These are phyloP conservation scores for Pelecanus crispus DNA, from an alignment of 2,113 vertebrate genomes.

Conservation along the genomic window DNA sequence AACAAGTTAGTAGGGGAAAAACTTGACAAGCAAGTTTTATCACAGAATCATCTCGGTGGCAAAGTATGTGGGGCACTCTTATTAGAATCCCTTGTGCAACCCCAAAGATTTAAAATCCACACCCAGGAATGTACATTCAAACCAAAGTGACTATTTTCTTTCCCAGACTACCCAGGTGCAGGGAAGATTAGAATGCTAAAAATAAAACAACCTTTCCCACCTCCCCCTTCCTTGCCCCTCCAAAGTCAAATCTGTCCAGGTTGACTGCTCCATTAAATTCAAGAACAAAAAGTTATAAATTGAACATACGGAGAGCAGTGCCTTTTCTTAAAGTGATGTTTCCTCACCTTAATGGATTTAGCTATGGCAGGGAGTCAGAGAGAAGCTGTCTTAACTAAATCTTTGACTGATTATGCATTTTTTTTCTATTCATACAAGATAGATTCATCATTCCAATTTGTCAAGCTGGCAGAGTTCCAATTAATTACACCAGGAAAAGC, in stretches of 20 bases:
- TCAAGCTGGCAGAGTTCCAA: slow-evolving; percentile 97
- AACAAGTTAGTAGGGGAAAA: slow-evolving; percentile 1
- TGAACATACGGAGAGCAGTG: slow-evolving; percentile 74
- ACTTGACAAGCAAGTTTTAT: slow-evolving; percentile 29
- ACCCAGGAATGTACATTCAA: neutral
- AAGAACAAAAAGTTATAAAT: slow-evolving; percentile 90
- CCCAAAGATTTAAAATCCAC: neutral
- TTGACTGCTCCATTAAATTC: slow-evolving; percentile 89
- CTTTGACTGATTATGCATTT: slow-evolving; percentile 99
- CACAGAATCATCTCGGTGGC: neutral
- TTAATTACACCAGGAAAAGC: slow-evolving; percentile 93
- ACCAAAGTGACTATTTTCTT: neutral
- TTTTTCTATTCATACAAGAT: slow-evolving; percentile 95
- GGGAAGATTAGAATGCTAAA: slow-evolving; percentile 52
- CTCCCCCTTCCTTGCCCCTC: slow-evolving; percentile 23
- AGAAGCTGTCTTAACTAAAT: slow-evolving; percentile 88
- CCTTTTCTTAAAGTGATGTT: slow-evolving; percentile 78
- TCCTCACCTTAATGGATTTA: slow-evolving; percentile 89
- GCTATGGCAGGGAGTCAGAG: slow-evolving; percentile 79
- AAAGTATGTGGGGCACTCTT: neutral
- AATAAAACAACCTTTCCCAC: slow-evolving; percentile 50
- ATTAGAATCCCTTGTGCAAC: neutral
- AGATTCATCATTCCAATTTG: slow-evolving; percentile 99
- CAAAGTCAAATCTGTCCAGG: slow-evolving; percentile 78
- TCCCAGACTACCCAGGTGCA: neutral